Conservation (phyloP, 2,888 invertebrate species). For the Silvanus unidentatus region DNA sequence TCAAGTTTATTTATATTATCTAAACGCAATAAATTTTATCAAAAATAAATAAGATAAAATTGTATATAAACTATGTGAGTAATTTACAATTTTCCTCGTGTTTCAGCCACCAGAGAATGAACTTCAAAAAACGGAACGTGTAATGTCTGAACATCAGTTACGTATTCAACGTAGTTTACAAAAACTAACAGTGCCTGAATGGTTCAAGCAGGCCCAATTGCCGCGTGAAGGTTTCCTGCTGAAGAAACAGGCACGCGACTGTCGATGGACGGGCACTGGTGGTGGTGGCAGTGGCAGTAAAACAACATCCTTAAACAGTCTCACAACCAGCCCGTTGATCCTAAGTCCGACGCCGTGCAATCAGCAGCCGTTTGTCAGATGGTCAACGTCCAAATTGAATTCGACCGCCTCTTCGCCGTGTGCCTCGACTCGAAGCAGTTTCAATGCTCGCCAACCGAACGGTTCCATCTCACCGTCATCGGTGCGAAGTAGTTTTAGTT, state of each 20-base stretch:
- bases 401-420: constrained; percentile 69
- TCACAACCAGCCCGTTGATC: constrained; percentile 50
- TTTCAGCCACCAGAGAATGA: constrained; percentile 91
- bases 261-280: constrained; percentile 48
- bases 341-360: constrained; percentile 42
- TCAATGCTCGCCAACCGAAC: constrained; percentile 57
- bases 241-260: constrained; percentile 57
- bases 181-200: constrained; percentile 90
- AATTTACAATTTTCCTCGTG: constrained; percentile 16
- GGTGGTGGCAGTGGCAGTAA: constrained; percentile 53
- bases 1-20: too few relatives aligned
- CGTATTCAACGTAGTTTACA: constrained; percentile 89
- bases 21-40: too few relatives aligned
- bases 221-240: constrained; percentile 75
- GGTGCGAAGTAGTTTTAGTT: constrained; percentile 70
- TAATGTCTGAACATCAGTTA: constrained; percentile 89
- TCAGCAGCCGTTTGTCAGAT: constrained; percentile 53
- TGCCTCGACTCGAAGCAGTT: constrained; percentile 66
- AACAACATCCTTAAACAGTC: constrained; percentile 78
- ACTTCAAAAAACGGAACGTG: constrained; percentile 79
- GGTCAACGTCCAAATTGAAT: constrained; percentile 71
- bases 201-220: constrained; percentile 73
- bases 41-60: too few relatives aligned
- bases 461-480: constrained; percentile 60
- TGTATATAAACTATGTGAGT: too few relatives aligned